Evolutionary conservation across 2,797 vertebrate species (phyloP), one percentile per base, ranked within the genome.

Genomic region (Bryconaethiops microstoma): DNA sequence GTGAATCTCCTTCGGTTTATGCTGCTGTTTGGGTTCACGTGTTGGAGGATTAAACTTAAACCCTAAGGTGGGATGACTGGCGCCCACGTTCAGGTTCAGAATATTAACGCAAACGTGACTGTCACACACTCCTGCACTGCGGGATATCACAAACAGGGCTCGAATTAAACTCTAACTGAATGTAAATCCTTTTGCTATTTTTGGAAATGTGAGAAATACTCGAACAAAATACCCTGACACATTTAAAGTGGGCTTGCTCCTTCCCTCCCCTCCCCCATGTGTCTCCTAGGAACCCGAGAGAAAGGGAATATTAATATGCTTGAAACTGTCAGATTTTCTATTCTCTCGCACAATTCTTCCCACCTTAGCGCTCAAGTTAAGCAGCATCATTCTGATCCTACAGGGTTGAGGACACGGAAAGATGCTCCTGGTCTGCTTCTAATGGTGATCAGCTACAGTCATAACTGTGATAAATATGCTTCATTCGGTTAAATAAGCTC

Each of bases 21-120:
- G 42, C 35, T 13, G 5, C 25, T 45, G 25, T 62, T 75, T 42
- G 67, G 64, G 57, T 62, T 69, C 54, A 45, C 39, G 55, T 62
- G 72, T 25, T 9, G 60, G 52, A 69, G 73, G 79, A 75, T 80
- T 69, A 76, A 57, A 75, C 64, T 60, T 80, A 68, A 80, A 70
- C 72, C 40, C 64, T 4, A 45, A 69, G 19, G 73, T 76, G 55
- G 79, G 73, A 75, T 40, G 73, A 69, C 72, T 75, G 79, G 35
- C 79, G 10, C 54, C 72, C 79, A 48, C 74, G 17, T 50, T 75
- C 64, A 69, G 13, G 64, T 55, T 75, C 79, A 35, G 29, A 62
- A 80, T 69, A 69, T 80, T 76, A 55, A 57, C 35, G 64, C 48
- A 69, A 62, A 76, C 63, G 65, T 60, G 48, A 55, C 79, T 75